Conservation (phyloP, 1,140 invertebrate genomes). For the Zophobas atratus region DNA sequence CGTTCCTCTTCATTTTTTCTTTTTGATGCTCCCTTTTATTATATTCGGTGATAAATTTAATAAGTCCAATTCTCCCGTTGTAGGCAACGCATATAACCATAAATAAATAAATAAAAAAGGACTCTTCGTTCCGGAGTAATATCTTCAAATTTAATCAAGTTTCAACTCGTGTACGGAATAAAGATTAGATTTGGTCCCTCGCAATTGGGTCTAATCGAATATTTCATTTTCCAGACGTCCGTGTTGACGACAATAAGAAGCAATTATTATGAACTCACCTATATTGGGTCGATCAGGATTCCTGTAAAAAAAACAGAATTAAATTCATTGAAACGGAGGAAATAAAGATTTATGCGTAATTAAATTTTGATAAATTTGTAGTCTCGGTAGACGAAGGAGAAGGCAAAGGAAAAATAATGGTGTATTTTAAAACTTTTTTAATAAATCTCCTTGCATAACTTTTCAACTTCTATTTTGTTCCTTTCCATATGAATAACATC, state of each 20-base stretch:
- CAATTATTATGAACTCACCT: conserved; percentile 42
- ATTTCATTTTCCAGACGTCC: conserved; percentile 40
- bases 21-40: conserved; percentile 13
- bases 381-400: conserved; percentile 8
- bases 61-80: conserved; percentile 28
- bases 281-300: background rate
- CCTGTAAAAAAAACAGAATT: conserved; percentile 37
- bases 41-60: conserved; percentile 32
- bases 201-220: conserved; percentile 50
- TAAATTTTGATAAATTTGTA: conserved; percentile 33
- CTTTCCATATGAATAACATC: conserved; percentile 46
- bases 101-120: conserved; percentile 55
- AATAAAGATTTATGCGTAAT: conserved; percentile 36
- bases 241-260: conserved; percentile 17
- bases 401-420: conserved; percentile 34
- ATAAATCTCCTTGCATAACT: conserved; percentile 47
- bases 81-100: conserved; percentile 31
- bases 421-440: conserved; percentile 50
- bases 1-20: conserved; percentile 20
- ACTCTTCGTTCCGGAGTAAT: conserved; percentile 50
- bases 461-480: conserved; percentile 22
- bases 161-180: conserved; percentile 54
- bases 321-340: conserved; percentile 29
- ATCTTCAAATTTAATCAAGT: conserved; percentile 58
- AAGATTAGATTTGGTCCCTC: conserved; percentile 52